A percentile compares a stretch with the other conserved stretches of the same genome.
These are phyloP conservation scores for Hippocampus comes DNA, from an alignment of 2,113 vertebrate genomes.

Conservation along the genomic window DNA sequence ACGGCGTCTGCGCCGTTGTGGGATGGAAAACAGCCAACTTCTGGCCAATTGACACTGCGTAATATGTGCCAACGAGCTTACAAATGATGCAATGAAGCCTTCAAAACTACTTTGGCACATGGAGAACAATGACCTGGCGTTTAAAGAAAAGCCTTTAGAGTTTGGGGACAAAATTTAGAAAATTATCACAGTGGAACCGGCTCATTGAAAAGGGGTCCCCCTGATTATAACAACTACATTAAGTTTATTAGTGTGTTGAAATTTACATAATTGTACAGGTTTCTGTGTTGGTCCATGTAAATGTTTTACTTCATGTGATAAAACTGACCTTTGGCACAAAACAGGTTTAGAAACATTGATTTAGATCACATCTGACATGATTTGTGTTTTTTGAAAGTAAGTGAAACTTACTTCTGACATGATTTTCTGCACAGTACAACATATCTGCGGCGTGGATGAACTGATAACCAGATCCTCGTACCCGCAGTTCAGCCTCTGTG, in stretches of 20 bases:
- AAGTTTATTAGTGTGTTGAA: too few species aligned
- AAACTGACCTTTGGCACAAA: not conserved
- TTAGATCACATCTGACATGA: not conserved
- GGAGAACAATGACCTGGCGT: not conserved
- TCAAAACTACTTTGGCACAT: not conserved
- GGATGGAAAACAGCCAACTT: too few species aligned
- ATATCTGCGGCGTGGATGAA: conserved; percentile 76
- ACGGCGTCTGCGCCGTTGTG: too few species aligned
- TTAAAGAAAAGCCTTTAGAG: not conserved
- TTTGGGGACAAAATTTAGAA: not conserved
- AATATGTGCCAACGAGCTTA: not conserved
- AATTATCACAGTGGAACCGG: not conserved
- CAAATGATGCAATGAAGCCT: not conserved
- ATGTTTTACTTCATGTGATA: not conserved
- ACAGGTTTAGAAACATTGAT: not conserved
- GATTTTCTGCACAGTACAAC: conserved; percentile 74
- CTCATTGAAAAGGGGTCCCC: not conserved
- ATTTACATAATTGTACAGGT: too few species aligned
- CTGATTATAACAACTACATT: too few species aligned
- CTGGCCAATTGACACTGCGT: not conserved
- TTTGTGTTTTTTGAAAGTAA: not conserved
- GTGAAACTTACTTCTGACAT: conserved; percentile 67
- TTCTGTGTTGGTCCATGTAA: not conserved
- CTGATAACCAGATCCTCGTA: conserved; percentile 72
- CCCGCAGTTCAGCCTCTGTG: conserved; percentile 70